phyloP scores from a whole-genome alignment of 92 coral and sea anemone genomes.

The Palythoa grandis region DNA sequence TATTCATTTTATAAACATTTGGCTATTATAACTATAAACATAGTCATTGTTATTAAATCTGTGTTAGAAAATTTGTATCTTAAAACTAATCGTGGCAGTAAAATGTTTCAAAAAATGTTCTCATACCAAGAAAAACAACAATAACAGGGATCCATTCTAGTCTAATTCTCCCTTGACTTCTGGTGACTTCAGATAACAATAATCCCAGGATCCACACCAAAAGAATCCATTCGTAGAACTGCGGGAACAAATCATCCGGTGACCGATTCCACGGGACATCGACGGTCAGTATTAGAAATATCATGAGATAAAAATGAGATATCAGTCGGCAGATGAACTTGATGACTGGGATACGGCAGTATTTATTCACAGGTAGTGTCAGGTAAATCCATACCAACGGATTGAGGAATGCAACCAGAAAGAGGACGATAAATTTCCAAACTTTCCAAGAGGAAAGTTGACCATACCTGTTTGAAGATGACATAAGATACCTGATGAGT shows the following conservation, averaged over 20 bases:
- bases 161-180: slow-evolving; percentile 71
- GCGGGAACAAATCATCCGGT: slow-evolving; percentile 57
- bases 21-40: too few species aligned
- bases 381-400: slow-evolving; percentile 90
- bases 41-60: too few species aligned
- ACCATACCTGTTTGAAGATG: slow-evolving; percentile 10
- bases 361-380: slow-evolving; percentile 88
- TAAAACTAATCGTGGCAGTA: too few species aligned
- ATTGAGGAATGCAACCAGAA: slow-evolving; percentile 71
- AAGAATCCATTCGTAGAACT: slow-evolving; percentile 80
- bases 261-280: slow-evolving; percentile 84
- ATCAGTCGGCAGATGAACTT: slow-evolving; percentile 97
- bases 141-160: slow-evolving; percentile 88
- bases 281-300: slow-evolving; percentile 70
- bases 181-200: slow-evolving; percentile 75
- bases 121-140: slow-evolving; percentile 61
- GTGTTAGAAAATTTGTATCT: too few species aligned
- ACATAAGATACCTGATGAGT: background rate
- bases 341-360: slow-evolving; percentile 88
- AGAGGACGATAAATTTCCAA: slow-evolving; percentile 83
- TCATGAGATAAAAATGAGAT: slow-evolving; percentile 86
- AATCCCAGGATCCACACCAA: slow-evolving; percentile 86
- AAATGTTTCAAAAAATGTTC: background rate
- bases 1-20: too few species aligned
- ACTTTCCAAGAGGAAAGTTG: slow-evolving; percentile 57